Base-by-base conservation (phyloP, 2,888 invertebrate species). In the Alviniconcha strummeri region DNA sequence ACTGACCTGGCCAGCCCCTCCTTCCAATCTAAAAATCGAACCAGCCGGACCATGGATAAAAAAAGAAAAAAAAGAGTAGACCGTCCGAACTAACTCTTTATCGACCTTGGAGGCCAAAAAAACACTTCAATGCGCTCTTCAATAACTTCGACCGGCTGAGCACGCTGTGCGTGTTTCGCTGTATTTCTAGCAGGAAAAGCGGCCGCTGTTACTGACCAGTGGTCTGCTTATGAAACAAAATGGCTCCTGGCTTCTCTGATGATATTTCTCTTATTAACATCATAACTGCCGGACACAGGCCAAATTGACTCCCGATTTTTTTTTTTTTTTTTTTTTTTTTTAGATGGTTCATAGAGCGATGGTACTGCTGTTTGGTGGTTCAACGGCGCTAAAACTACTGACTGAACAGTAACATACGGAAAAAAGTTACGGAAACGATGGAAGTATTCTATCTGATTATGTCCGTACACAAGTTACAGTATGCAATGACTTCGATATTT, bases 261-360 rank as follows among this genome's bases (percentile, higher is more conserved):
- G 84, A 85, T 81, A 83, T 84, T 83, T 83, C 77, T 76, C 78
- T 78, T 85, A 85, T 83, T 84, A 85, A 84, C 83, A 85, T 85
- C 85, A 85, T 85, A 85, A 84, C 83, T 85, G 84, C 82, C 71
- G 84, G 84, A 84, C 85, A 84, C 84, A 79, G 77, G 84, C 80
- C 84, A 84, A 85, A 85, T 81, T 84, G 85, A 85, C 83, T 80
- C 57, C 84, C 71, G 85, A 84, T 84, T 85, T 83, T 84, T 84
- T 83, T 71, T 85, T 36, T 36, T 36, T 36, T 36, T 36, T 36
- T 36, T 36, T 36, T 36, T 84, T 83, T 75, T 56, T 55, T 15
- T 57, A 81, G 64, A 15, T 75, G 9, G 64, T 55, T 17, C 4
- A 81, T 15, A 75, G 81, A 64, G 75, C 15, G 52, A 56, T 57